These are phyloP conservation scores for Aleiodes alternator DNA, from an alignment of 2,888 invertebrate genomes.

Conservation along the genomic window DNA sequence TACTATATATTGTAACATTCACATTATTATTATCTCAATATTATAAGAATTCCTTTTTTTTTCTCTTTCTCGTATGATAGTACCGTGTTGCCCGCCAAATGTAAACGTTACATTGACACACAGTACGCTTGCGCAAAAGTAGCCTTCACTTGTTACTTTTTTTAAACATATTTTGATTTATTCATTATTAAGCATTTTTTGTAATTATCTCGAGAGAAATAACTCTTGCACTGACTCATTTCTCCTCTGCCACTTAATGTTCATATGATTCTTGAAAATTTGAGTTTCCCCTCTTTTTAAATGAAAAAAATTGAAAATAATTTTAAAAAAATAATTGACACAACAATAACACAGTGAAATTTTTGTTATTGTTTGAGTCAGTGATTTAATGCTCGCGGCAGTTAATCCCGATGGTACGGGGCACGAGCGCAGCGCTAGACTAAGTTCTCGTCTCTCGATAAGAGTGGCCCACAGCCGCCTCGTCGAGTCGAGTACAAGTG, in stretches of 20 bases:
- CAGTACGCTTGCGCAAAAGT: slow-evolving; percentile 17
- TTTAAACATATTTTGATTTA: background rate
- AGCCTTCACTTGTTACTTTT: slow-evolving; percentile 28
- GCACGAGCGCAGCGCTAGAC: slow-evolving; percentile 57
- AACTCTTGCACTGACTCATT: background rate
- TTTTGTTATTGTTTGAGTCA: slow-evolving; percentile 18
- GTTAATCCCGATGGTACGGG: slow-evolving; percentile 40
- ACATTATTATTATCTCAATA: slow-evolving; percentile 6
- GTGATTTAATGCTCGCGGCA: slow-evolving; percentile 13
- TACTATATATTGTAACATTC: slow-evolving; percentile 38
- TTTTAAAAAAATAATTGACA: background rate
- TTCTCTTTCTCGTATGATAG: background rate
- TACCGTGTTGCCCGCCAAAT: slow-evolving; percentile 11
- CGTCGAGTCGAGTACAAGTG: slow-evolving; percentile 42
- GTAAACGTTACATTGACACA: slow-evolving; percentile 11
- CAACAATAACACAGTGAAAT: background rate
- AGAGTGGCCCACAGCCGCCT: slow-evolving; percentile 50
- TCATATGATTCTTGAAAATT: background rate
- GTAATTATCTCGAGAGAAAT: background rate
- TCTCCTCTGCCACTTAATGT: background rate
- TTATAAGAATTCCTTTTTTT: background rate
- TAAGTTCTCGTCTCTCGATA: slow-evolving; percentile 55
- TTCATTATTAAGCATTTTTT: background rate
- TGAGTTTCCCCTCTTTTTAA: background rate
- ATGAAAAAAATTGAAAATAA: too few relatives aligned